phyloP scores from a whole-genome alignment of 1,140 invertebrate species.

The Mamestra configurata region DNA sequence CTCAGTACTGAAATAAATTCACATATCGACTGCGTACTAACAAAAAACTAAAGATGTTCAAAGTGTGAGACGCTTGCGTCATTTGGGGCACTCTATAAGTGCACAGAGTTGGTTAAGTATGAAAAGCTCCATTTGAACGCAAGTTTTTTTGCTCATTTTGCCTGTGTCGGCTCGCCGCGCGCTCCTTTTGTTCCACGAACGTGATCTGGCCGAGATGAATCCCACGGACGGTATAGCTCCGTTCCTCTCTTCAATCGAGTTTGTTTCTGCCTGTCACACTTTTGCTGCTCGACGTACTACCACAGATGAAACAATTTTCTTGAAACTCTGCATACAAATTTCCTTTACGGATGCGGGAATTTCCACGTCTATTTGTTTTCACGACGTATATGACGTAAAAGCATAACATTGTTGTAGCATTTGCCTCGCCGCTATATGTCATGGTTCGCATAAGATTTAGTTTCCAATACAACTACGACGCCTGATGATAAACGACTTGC shows the following conservation, averaged over 20 bases:
- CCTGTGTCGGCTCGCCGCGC: slow-evolving; percentile 74
- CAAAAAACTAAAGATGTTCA: slow-evolving; percentile 54
- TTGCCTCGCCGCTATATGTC: slow-evolving; percentile 70
- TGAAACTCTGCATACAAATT: slow-evolving; percentile 54
- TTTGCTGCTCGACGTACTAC: slow-evolving; percentile 72
- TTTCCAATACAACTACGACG: slow-evolving; percentile 72
- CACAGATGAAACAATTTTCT: slow-evolving; percentile 65
- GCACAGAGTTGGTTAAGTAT: slow-evolving; percentile 80
- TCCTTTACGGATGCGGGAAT: background rate
- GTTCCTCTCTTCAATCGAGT: slow-evolving; percentile 77
- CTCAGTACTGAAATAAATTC: slow-evolving; percentile 56
- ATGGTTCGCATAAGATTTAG: slow-evolving; percentile 66
- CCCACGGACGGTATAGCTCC: slow-evolving; percentile 79
- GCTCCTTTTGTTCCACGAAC: slow-evolving; percentile 83
- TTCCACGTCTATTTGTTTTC: slow-evolving; percentile 74
- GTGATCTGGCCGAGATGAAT: slow-evolving; percentile 84
- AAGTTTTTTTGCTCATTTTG: slow-evolving; percentile 74
- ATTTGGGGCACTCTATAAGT: slow-evolving; percentile 66
- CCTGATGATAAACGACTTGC: slow-evolving; percentile 74
- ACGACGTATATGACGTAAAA: slow-evolving; percentile 74
- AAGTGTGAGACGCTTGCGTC: slow-evolving; percentile 60
- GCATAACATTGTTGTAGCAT: slow-evolving; percentile 72
- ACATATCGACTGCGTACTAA: slow-evolving; percentile 58
- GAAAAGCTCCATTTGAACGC: slow-evolving; percentile 83
- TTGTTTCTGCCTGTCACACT: slow-evolving; percentile 77